phyloP scores from a whole-genome alignment of 2,888 invertebrate genomes.

The Brachypalpus laphriformis region DNA sequence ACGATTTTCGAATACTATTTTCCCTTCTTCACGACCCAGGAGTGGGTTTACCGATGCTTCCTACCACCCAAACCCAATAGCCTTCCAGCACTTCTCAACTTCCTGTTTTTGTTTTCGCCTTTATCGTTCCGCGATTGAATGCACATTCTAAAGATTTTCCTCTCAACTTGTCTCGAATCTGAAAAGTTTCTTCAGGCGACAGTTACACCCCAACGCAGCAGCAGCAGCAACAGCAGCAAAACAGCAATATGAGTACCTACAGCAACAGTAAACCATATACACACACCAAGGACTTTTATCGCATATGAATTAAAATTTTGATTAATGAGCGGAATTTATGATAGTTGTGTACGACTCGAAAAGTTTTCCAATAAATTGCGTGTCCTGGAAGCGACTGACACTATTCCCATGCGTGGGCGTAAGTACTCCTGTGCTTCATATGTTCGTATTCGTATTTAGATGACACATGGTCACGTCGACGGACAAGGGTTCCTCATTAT shows the following conservation, averaged over 20 bases:
- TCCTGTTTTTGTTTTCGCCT: conserved; percentile 73
- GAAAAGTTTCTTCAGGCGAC: conserved; percentile 68
- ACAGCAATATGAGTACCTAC: conserved; percentile 4
- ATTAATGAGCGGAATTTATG: conserved; percentile 74
- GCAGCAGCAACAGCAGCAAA: conserved; percentile 24
- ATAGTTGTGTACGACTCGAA: conserved; percentile 63
- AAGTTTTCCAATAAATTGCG: conserved; percentile 74
- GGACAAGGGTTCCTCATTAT: conserved; percentile 29
- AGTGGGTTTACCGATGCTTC: conserved; percentile 34
- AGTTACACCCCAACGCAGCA: conserved; percentile 39
- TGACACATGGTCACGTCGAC: conserved; percentile 41
- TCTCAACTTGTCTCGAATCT: conserved; percentile 70
- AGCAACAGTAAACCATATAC: conserved; percentile 3
- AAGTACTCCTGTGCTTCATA: conserved; percentile 14
- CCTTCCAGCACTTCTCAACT: conserved; percentile 67
- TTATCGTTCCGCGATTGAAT: conserved; percentile 73
- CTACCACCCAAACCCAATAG: conserved; percentile 44
- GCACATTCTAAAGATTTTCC: conserved; percentile 73
- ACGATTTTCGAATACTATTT: conserved; percentile 66
- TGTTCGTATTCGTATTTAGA: conserved; percentile 27
- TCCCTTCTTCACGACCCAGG: background rate
- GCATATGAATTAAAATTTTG: conserved; percentile 74
- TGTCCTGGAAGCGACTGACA: conserved; percentile 66
- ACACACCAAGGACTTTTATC: conserved; percentile 58
- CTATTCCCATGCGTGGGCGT: conserved; percentile 50